phyloP scores from a whole-genome alignment of 1,140 invertebrate genomes.

The Drosophila burlai region DNA sequence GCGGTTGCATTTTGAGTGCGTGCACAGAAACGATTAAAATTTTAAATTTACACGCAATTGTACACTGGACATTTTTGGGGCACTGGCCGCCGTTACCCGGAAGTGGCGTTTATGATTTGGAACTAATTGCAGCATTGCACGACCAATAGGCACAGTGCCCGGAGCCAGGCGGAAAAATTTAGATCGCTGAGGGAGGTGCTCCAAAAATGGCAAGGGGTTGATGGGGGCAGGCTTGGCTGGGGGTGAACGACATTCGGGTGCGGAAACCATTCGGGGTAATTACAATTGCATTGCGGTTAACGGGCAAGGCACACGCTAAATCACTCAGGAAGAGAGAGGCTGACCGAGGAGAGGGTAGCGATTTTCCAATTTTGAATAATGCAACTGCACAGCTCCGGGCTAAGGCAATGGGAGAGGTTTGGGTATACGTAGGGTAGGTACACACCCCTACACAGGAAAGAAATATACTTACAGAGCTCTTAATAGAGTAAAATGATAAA shows the following conservation, averaged over 20 bases:
- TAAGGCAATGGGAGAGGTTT: background rate
- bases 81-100: conserved; percentile 29
- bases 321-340: conserved; percentile 50
- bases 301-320: conserved; percentile 76
- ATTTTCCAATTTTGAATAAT: conserved; percentile 73
- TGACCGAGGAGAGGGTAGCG: background rate
- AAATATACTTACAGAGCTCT: background rate
- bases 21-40: conserved; percentile 77
- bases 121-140: conserved; percentile 74
- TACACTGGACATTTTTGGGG: conserved; percentile 25
- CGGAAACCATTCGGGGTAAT: conserved; percentile 79
- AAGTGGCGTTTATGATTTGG: conserved; percentile 81
- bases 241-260: conserved; percentile 21
- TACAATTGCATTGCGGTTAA: conserved; percentile 83
- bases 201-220: background rate
- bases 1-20: conserved; percentile 55
- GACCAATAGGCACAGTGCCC: conserved; percentile 59
- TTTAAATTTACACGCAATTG: conserved; percentile 80
- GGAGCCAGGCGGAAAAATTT: conserved; percentile 35
- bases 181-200: background rate
- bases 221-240: background rate
- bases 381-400: conserved; percentile 48
- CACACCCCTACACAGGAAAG: background rate
- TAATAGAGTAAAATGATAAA: no score
- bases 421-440: background rate